Conservation (phyloP, 2,113 vertebrate species). For the Craseonycteris thonglongyai region DNA sequence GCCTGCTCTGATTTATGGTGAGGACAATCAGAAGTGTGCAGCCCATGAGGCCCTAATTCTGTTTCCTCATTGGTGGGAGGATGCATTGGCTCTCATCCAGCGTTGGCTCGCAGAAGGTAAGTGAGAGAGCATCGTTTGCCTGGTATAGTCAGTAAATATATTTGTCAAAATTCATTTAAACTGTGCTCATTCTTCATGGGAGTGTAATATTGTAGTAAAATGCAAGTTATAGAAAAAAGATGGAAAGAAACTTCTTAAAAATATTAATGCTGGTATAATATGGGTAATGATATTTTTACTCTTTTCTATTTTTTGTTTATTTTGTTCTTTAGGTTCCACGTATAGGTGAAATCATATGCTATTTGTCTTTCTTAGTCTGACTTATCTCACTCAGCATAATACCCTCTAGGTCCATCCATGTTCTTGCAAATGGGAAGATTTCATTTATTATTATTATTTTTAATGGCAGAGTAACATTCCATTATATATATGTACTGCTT, state of each 20-base stretch:
- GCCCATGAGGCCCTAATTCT: not conserved
- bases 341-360: too few relatives aligned
- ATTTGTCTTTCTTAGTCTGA: too few relatives aligned
- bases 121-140: not conserved
- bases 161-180: not conserved
- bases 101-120: not conserved
- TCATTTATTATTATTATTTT: too few relatives aligned
- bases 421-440: too few relatives aligned
- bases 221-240: not conserved
- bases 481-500: too few relatives aligned
- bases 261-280: not conserved
- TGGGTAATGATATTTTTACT: not conserved
- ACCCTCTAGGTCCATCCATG: too few relatives aligned
- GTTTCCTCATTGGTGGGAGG: not conserved
- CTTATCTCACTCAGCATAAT: too few relatives aligned
- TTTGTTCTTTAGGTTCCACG: too few relatives aligned
- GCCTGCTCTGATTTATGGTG: not conserved
- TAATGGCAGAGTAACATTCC: too few relatives aligned
- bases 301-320: not conserved
- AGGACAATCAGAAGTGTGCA: not conserved
- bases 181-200: not conserved
- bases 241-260: not conserved
- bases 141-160: not conserved
- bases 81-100: fast-evolving
- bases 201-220: not conserved